These are phyloP conservation scores for Saimiri boliviensis DNA, from an alignment of 2,113 vertebrate genomes.

Conservation along the genomic window DNA sequence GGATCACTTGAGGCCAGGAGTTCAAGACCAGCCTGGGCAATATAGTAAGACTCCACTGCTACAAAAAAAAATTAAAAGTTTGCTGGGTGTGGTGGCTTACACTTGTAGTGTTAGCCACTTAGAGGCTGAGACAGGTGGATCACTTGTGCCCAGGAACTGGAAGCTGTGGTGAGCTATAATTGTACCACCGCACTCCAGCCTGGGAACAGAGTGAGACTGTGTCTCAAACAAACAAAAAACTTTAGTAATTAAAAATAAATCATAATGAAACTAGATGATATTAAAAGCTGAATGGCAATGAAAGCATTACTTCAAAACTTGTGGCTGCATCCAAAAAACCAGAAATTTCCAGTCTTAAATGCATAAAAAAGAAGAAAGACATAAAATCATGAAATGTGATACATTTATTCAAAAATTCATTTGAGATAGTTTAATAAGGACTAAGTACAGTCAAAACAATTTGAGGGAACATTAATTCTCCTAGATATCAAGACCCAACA, in stretches of 20 bases:
- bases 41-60: no score
- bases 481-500: not conserved
- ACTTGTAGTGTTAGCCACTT: no score
- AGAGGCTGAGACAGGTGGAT: no score
- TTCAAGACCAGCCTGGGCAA: no score
- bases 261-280: not conserved
- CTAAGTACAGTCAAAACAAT: not conserved
- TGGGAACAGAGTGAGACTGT: no score
- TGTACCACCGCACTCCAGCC: no score
- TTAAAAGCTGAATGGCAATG: not conserved
- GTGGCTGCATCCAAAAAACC: not conserved
- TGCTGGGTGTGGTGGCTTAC: no score
- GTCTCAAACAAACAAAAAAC: not conserved
- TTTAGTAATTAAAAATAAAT: not conserved
- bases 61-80: no score
- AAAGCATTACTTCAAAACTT: not conserved
- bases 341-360: not conserved
- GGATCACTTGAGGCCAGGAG: no score
- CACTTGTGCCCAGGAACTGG: no score
- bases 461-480: not conserved
- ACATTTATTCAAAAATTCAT: not conserved
- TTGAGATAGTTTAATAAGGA: not conserved
- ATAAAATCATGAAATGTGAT: not conserved
- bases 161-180: no score
- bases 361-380: not conserved